Evolutionary conservation across 2,888 invertebrate genomes (phyloP).

Genomic region (Barypeithes pellucidus): DNA sequence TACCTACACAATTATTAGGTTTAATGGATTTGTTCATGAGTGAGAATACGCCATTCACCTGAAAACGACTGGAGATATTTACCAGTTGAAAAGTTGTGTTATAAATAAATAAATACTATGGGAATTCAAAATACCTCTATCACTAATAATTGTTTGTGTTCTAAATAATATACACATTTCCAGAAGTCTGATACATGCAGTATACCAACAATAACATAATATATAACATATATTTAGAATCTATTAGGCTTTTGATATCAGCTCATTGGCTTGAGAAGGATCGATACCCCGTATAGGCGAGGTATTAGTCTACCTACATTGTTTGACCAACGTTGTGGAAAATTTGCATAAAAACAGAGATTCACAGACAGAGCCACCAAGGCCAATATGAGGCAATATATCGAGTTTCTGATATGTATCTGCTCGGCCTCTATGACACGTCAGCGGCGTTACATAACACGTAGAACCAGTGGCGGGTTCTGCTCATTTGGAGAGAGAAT

Average conservation of each 20-base stretch:
- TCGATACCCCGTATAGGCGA: conserved; percentile 10
- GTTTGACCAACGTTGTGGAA: conserved; percentile 49
- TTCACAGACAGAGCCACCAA: conserved; percentile 27
- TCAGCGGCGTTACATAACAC: conserved; percentile 14
- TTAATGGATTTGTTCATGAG: too few relatives aligned
- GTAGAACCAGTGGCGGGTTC: too few relatives aligned
- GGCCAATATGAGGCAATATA: conserved; percentile 28
- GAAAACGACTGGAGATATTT: too few relatives aligned
- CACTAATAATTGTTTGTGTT: conserved; percentile 20
- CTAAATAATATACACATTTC: conserved; percentile 4
- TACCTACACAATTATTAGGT: too few relatives aligned
- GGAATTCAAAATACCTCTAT: too few relatives aligned
- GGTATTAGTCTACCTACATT: conserved; percentile 42
- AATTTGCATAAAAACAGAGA: conserved; percentile 48
- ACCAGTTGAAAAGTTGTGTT: too few relatives aligned
- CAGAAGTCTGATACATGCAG: conserved; percentile 11
- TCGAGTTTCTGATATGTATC: conserved; percentile 18
- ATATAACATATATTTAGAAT: conserved; percentile 51
- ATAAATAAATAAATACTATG: too few relatives aligned
- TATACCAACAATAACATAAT: conserved; percentile 32
- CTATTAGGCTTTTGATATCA: conserved; percentile 47
- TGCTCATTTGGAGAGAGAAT: too few relatives aligned
- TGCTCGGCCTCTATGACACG: neutral
- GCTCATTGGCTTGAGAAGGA: conserved; percentile 46
- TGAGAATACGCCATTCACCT: too few relatives aligned